Percentiles rank a stretch among this genome's conserved stretches.
phyloP scores from a whole-genome alignment of 2,113 vertebrate species.

The Pygoscelis adeliae region DNA sequence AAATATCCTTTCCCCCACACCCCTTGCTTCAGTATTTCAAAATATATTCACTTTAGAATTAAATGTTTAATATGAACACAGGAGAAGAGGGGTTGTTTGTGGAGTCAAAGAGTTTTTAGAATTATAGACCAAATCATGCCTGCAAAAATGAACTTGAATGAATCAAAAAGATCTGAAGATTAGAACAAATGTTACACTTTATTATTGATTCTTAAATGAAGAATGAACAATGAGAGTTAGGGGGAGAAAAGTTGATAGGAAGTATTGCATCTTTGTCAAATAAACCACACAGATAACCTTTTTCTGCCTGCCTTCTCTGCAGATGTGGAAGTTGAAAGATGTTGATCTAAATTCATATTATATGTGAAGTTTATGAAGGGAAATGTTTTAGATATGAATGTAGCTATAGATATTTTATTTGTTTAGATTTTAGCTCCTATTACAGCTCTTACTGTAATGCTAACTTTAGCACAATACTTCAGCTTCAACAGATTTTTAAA shows the following conservation, averaged over 20 bases:
- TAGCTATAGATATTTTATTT: not conserved
- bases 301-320: not conserved
- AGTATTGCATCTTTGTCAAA: not conserved
- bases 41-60: not conserved
- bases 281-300: not conserved
- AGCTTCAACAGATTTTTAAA: not conserved
- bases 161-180: not conserved
- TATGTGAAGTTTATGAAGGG: not conserved
- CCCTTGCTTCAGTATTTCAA: not conserved
- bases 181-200: not conserved
- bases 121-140: not conserved
- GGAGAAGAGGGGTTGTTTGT: not conserved
- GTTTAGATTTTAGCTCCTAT: not conserved
- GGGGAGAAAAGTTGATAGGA: not conserved
- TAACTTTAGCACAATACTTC: not conserved
- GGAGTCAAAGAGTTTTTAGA: not conserved
- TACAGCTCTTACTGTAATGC: not conserved
- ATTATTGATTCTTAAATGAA: not conserved
- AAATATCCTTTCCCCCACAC: not conserved
- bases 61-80: not conserved
- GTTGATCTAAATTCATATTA: not conserved
- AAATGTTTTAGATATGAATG: not conserved
- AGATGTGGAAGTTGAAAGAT: not conserved
- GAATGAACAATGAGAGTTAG: not conserved
- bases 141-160: not conserved